These are phyloP conservation scores for Mustelus asterias DNA, from an alignment of 2,113 vertebrate genomes.

Conservation along the genomic window DNA sequence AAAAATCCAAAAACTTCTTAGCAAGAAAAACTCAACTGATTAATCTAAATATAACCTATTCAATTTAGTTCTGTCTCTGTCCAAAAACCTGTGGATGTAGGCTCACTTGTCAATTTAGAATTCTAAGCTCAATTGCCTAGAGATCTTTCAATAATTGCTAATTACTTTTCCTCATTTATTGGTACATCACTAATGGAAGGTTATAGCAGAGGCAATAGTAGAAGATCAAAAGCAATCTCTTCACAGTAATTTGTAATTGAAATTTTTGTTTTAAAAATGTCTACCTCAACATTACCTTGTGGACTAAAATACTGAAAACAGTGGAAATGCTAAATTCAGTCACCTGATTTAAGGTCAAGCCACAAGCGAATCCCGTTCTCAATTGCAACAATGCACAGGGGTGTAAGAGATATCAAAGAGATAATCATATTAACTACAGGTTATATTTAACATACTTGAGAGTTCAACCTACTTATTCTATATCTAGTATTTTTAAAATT, in stretches of 20 bases:
- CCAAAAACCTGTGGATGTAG: neutral
- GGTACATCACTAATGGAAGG: neutral
- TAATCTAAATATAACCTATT: constrained; percentile 14
- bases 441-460: neutral
- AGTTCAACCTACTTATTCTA: constrained; percentile 19
- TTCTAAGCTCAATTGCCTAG: neutral
- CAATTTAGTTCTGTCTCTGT: neutral
- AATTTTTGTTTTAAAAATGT: neutral
- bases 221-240: neutral
- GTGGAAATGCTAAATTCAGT: constrained; percentile 7
- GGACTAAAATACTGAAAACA: neutral
- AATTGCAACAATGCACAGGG: neutral
- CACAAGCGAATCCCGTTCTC: neutral
- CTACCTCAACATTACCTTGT: neutral
- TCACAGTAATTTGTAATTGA: neutral
- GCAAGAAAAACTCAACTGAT: neutral
- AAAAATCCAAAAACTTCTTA: neutral
- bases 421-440: neutral
- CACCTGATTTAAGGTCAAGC: constrained; percentile 23
- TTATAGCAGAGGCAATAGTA: neutral
- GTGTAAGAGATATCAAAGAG: constrained; percentile 1
- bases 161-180: constrained; percentile 27
- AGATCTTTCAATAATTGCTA: constrained; percentile 9
- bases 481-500: neutral
- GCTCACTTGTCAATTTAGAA: neutral